phyloP scores from a whole-genome alignment of 1,140 invertebrate species.

The Caerostris extrusa region DNA sequence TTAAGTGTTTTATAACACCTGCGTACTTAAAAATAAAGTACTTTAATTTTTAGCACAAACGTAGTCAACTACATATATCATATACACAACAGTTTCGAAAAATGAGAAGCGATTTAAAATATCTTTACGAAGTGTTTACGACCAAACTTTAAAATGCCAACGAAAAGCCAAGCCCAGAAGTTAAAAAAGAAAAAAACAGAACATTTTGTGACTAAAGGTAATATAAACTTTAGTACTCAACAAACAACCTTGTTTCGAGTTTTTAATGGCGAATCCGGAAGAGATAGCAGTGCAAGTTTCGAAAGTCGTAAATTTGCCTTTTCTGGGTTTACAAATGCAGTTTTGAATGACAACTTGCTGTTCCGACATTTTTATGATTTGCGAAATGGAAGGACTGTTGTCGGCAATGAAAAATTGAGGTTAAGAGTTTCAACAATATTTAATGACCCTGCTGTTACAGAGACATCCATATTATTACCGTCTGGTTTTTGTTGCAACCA shows the following conservation, averaged over 20 bases:
- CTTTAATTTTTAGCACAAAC: background rate
- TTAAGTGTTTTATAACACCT: background rate
- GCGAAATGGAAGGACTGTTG: background rate
- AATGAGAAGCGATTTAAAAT: background rate
- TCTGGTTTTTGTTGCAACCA: too few relatives aligned
- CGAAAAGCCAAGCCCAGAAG: background rate
- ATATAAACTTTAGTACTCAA: slow-evolving; percentile 51
- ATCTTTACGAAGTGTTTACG: background rate
- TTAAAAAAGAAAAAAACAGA: background rate
- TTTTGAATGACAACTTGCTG: slow-evolving; percentile 40
- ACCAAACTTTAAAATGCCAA: background rate
- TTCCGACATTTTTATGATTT: slow-evolving; percentile 43
- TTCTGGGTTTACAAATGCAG: background rate
- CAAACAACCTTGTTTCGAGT: slow-evolving; percentile 53
- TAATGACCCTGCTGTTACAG: background rate
- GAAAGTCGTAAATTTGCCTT: slow-evolving; percentile 29
- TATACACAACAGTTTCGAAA: background rate
- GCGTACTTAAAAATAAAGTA: background rate
- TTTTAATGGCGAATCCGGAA: slow-evolving; percentile 34
- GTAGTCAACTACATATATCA: background rate
- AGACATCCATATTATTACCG: background rate
- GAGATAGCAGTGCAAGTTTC: background rate
- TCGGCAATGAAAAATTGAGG: background rate
- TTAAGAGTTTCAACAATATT: background rate
- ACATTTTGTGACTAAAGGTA: background rate